Percentiles rank a stretch among this genome's conserved stretches.
Conservation (phyloP, 2,113 vertebrate genomes). For the Orcinus orca region DNA sequence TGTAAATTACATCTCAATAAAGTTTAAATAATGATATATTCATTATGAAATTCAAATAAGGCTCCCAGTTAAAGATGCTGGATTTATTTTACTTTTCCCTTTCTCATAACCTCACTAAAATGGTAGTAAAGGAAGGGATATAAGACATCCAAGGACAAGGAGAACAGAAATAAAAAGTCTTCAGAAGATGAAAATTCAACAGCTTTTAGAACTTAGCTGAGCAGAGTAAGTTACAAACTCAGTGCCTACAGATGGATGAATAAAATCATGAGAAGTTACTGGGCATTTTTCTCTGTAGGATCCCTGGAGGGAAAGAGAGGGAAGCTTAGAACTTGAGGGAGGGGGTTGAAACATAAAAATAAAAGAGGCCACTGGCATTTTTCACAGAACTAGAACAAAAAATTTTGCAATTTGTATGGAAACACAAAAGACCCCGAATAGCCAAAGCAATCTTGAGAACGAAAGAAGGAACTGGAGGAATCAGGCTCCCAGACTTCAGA, state of each 20-base stretch:
- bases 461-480: no score
- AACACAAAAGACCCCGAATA: no score
- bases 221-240: neutral
- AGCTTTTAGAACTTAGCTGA: conserved; percentile 4
- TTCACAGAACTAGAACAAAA: no score
- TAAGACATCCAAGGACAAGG: neutral
- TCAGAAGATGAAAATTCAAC: conserved; percentile 14
- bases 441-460: no score
- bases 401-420: no score
- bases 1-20: conserved; percentile 2
- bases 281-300: neutral
- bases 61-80: neutral
- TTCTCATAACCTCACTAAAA: neutral
- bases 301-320: neutral
- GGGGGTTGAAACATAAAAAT: neutral
- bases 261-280: neutral
- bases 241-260: neutral
- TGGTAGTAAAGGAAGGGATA: neutral
- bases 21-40: neutral
- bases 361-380: no score
- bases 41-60: neutral
- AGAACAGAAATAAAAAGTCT: neutral
- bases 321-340: neutral
- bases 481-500: no score
- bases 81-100: conserved; percentile 1